Evolutionary conservation across 2,888 invertebrate genomes (phyloP).

Genomic region (Stomorhina lunata): DNA sequence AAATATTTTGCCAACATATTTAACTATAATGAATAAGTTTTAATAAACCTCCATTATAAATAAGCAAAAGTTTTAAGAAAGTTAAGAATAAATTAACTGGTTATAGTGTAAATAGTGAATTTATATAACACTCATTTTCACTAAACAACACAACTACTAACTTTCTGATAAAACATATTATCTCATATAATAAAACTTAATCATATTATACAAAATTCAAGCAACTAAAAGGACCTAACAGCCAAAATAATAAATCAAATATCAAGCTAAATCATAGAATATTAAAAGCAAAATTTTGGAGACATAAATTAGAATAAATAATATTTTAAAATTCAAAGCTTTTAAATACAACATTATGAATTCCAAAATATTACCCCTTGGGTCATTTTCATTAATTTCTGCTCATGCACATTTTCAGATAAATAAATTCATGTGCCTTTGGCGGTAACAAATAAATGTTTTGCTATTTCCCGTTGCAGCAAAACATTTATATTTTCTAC

Average conservation of each 20-base stretch:
- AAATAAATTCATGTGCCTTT: too few relatives aligned
- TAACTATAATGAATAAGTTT: neutral
- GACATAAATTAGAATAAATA: neutral
- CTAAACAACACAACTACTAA: neutral
- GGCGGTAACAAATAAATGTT: neutral
- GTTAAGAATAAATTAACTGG: constrained; percentile 32
- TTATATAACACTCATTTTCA: neutral
- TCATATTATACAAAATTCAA: neutral
- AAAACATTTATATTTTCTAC: neutral
- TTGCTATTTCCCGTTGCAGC: neutral
- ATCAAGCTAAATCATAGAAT: too few relatives aligned
- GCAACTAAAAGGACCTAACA: neutral
- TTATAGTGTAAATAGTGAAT: constrained; percentile 12
- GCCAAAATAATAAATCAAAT: too few relatives aligned
- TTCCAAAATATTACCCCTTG: neutral
- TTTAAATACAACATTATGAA: neutral
- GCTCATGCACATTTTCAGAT: neutral
- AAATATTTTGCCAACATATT: neutral
- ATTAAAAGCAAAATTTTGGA: too few relatives aligned
- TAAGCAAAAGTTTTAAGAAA: neutral
- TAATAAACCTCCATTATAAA: constrained; percentile 25
- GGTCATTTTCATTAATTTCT: neutral
- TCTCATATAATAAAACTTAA: neutral
- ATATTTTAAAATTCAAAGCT: neutral
- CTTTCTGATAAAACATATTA: neutral